Evolutionary conservation across 2,888 invertebrate genomes (phyloP).

Genomic region (Aphodius sticticus): DNA sequence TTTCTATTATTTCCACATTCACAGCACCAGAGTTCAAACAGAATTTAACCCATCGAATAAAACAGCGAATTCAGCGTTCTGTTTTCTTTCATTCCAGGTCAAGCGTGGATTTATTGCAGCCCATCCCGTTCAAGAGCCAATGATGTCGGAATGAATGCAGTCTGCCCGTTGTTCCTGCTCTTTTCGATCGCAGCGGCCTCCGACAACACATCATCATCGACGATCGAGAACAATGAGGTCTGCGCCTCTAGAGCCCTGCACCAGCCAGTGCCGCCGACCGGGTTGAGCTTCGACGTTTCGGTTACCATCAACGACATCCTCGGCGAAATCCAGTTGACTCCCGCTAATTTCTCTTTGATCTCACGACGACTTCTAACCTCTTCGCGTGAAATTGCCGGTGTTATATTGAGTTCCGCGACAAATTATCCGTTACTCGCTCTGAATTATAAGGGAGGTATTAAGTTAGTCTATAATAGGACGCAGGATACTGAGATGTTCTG

Average conservation of each 20-base stretch:
- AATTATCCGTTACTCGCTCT: constrained; percentile 50
- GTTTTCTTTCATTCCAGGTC: constrained; percentile 14
- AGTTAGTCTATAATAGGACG: constrained; percentile 56
- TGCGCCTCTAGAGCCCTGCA: constrained; percentile 53
- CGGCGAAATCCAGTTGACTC: constrained; percentile 42
- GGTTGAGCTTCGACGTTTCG: constrained; percentile 52
- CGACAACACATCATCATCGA: background rate
- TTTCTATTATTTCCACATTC: background rate
- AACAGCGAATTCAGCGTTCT: background rate
- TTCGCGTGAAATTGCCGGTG: constrained; percentile 56
- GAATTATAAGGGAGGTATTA: constrained; percentile 50
- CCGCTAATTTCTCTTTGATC: constrained; percentile 46
- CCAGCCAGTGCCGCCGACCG: constrained; percentile 54
- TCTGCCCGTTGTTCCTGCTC: constrained; percentile 36
- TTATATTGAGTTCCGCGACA: constrained; percentile 56
- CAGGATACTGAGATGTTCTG: constrained; percentile 65
- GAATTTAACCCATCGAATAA: background rate
- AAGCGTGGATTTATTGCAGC: background rate
- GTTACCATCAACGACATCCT: constrained; percentile 45
- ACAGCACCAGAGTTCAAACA: background rate
- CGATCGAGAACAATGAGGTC: constrained; percentile 44
- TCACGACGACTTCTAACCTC: constrained; percentile 63
- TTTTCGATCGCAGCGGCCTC: constrained; percentile 44
- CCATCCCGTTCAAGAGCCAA: constrained; percentile 16
- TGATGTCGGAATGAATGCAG: constrained; percentile 21